Conservation (phyloP, 2,888 invertebrate species). For the Drosophila yooni region DNA sequence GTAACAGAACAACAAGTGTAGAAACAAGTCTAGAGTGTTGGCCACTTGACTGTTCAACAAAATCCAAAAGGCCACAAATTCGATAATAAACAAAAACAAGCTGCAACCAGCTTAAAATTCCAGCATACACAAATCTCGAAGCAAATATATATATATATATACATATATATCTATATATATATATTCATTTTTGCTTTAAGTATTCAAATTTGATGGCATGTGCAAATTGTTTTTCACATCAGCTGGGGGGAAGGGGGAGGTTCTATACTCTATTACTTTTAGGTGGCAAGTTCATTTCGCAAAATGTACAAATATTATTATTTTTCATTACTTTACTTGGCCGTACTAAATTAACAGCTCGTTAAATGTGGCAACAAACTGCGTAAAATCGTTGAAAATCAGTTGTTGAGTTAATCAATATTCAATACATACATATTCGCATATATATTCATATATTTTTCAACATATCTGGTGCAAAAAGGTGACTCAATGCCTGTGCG, state of each 20-base stretch:
- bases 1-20: slow-evolving; percentile 4
- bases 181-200: slow-evolving; percentile 4
- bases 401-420: slow-evolving; percentile 23
- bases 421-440: background rate
- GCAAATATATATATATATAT: slow-evolving; percentile 6
- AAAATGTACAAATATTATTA: slow-evolving; percentile 29
- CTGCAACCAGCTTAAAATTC: slow-evolving; percentile 54
- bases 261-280: slow-evolving; percentile 30
- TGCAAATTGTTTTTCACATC: slow-evolving; percentile 34
- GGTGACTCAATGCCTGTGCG: slow-evolving; percentile 14
- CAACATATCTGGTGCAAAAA: background rate
- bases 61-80: slow-evolving; percentile 23
- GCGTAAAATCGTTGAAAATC: slow-evolving; percentile 39
- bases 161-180: background rate
- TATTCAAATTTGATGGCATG: slow-evolving; percentile 36
- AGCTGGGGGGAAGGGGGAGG: background rate
- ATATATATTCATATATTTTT: background rate
- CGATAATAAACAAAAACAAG: slow-evolving; percentile 54
- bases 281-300: slow-evolving; percentile 44
- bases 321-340: slow-evolving; percentile 12
- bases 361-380: slow-evolving; percentile 59
- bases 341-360: slow-evolving; percentile 46
- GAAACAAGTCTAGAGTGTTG: slow-evolving; percentile 16
- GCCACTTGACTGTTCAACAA: slow-evolving; percentile 44
- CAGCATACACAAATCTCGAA: slow-evolving; percentile 39